These are phyloP conservation scores for Mythimna impura DNA, from an alignment of 2,888 invertebrate genomes.

Conservation along the genomic window DNA sequence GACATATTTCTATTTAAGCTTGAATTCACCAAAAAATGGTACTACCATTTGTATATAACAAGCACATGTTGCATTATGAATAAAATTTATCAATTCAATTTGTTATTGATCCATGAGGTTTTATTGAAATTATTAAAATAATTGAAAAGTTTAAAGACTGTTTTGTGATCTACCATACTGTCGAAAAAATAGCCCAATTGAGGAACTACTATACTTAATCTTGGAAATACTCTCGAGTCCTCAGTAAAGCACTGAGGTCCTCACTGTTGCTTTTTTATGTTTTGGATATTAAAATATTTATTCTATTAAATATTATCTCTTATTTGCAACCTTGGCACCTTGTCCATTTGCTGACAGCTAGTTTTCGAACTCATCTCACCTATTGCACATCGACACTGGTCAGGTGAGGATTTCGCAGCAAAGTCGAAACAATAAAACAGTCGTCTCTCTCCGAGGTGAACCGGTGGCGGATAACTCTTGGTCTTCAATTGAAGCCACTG, in stretches of 20 bases:
- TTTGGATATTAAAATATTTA: not conserved
- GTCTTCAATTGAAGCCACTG: too few species aligned
- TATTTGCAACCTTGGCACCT: not conserved
- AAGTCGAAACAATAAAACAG: too few species aligned
- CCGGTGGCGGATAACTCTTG: too few species aligned
- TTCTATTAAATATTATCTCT: not conserved
- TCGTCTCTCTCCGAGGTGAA: too few species aligned
- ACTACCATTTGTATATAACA: not conserved
- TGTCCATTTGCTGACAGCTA: too few species aligned
- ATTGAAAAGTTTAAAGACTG: not conserved
- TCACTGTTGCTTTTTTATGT: not conserved
- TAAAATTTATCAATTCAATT: not conserved
- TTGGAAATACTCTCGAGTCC: too few species aligned
- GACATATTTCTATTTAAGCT: not conserved
- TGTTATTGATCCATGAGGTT: not conserved
- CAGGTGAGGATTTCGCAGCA: too few species aligned
- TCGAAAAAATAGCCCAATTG: not conserved
- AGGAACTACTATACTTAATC: not conserved
- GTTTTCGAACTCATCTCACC: too few species aligned
- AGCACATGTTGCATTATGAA: not conserved
- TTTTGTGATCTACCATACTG: not conserved
- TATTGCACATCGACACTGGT: too few species aligned
- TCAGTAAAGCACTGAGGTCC: too few species aligned
- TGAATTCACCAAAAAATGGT: not conserved
- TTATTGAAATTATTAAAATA: not conserved